Evolutionary conservation across 2,113 vertebrate species (phyloP), one percentile per base, ranked within the genome.

Genomic region (Macquaria australasica): DNA sequence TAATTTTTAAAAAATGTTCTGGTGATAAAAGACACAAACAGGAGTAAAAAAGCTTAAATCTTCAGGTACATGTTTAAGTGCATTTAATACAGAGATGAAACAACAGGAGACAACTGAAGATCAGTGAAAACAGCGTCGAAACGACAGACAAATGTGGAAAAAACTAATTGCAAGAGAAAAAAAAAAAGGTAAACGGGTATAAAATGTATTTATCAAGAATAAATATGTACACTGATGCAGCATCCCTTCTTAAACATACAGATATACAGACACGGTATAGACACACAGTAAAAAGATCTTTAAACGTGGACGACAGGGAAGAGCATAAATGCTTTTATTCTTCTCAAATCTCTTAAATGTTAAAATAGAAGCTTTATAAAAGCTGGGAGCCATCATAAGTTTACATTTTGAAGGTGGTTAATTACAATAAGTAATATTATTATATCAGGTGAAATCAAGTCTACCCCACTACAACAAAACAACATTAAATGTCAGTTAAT

Each of bases 321-420:
- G 28, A 84, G n/a, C 18, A 63, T 1, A 37, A 14, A 39, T 15
- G 63, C 25, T 68, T 87, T 77, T 55, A 74, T 77, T 80, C 79
- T 69, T 55, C 64, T 74, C 48, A 59, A 68, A 88, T 73, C 73
- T 58, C 45, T 64, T 77, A 72, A 79, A 77, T 74, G 55, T 72
- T 88, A 76, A 84, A 90, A 88, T 12, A 90, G 58, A 88, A 94
- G 93, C 93, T 95, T 96, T 94, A 95, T 94, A 94, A 95, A 95
- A 94, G 94, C 94, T 91, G 92, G 59, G 73, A 70, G 69, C 77
- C 68, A 82, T 68, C 31, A 41, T 6, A 37, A 20, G 55, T 84
- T 84, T 80, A 84, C 63, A 64, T 78, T 73, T 82, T 85, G 43
- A 88, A 34, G 51, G 86, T 82, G 80, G 87, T 90, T 88, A 73